Evolutionary conservation across 2,113 vertebrate genomes (phyloP).

Genomic region (Triplophysa rosa): DNA sequence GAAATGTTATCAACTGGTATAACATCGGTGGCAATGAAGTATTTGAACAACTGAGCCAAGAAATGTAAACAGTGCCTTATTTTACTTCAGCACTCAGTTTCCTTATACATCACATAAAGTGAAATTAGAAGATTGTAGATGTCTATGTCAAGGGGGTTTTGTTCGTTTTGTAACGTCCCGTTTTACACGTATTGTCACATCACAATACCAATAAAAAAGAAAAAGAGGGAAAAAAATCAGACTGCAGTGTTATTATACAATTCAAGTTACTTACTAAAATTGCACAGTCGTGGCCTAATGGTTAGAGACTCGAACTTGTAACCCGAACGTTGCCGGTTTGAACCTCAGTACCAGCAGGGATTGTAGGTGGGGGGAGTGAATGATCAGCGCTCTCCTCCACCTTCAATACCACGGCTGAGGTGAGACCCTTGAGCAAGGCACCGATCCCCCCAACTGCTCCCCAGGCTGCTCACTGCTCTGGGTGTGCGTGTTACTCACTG

Average conservation of each 20-base stretch:
- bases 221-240: not conserved
- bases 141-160: not conserved
- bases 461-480: too few species aligned
- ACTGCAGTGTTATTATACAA: not conserved
- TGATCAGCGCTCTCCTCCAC: too few species aligned
- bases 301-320: too few species aligned
- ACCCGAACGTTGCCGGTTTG: too few species aligned
- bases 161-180: not conserved
- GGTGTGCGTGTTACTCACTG: too few species aligned
- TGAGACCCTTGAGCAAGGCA: too few species aligned
- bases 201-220: not conserved
- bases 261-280: too few species aligned
- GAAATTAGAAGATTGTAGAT: not conserved
- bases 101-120: not conserved
- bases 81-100: not conserved
- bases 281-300: too few species aligned
- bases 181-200: not conserved
- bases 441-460: too few species aligned
- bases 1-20: not conserved
- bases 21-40: slow-evolving; percentile 26
- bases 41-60: slow-evolving; percentile 13
- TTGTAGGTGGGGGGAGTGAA: too few species aligned
- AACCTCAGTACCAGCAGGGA: too few species aligned
- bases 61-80: not conserved
- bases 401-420: too few species aligned